A percentile compares a stretch with the other conserved stretches of the same genome.
Evolutionary conservation across 2,888 invertebrate genomes (phyloP).

Genomic region (Odiellus spinosus): DNA sequence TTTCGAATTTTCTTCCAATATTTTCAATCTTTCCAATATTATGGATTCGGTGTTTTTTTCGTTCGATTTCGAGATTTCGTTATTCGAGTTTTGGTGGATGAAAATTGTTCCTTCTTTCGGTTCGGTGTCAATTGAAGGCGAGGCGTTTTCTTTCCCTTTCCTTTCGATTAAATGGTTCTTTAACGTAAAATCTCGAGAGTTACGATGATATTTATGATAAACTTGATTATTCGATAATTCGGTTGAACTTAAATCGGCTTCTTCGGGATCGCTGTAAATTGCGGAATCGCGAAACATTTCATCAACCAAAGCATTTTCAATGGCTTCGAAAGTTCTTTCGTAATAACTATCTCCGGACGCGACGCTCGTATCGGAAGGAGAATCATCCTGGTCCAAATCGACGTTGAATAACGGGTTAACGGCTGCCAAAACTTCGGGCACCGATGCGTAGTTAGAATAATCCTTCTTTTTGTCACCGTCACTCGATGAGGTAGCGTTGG

Average conservation of each 20-base stretch:
- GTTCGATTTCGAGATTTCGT: neutral
- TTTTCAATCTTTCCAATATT: conserved; percentile 27
- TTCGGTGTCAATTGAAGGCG: neutral
- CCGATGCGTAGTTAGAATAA: neutral
- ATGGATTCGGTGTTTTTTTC: conserved; percentile 12
- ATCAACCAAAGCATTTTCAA: conserved; percentile 50
- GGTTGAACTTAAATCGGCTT: conserved; percentile 24
- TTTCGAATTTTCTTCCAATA: conserved; percentile 26
- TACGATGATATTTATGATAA: too few relatives aligned
- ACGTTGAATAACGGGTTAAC: neutral
- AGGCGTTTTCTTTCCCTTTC: neutral
- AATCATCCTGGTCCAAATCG: conserved; percentile 12
- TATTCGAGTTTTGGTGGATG: neutral
- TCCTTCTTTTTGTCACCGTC: conserved; percentile 32
- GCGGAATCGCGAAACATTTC: conserved; percentile 64
- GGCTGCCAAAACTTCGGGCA: conserved; percentile 4
- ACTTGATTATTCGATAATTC: conserved; percentile 4
- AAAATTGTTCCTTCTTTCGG: too few relatives aligned
- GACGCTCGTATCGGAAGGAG: conserved; percentile 27
- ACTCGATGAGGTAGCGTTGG: conserved; percentile 30
- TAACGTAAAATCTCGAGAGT: too few relatives aligned
- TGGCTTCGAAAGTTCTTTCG: conserved; percentile 55
- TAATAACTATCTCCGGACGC: conserved; percentile 51
- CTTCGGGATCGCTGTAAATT: conserved; percentile 61
- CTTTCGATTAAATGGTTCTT: neutral